Conservation (phyloP, 2,797 vertebrate species). For the Enteromius mattozi region DNA sequence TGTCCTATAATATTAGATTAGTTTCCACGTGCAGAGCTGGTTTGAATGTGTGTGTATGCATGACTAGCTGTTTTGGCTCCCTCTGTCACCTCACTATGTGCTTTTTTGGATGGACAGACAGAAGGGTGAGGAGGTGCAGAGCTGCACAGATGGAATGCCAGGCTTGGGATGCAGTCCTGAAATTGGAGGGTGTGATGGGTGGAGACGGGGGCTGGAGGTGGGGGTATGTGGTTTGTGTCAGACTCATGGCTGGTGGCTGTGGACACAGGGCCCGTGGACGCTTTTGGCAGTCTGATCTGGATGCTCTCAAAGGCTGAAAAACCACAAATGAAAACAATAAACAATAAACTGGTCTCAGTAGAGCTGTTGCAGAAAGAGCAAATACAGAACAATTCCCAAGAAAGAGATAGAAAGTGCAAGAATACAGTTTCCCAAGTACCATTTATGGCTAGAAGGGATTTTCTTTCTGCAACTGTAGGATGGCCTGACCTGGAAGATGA, state of each 20-base stretch:
- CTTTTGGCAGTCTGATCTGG: constrained; percentile 43
- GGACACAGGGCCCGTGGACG: not conserved
- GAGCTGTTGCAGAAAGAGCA: constrained; percentile 31
- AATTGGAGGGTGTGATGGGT: constrained; percentile 40
- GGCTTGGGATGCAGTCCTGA: constrained; percentile 39
- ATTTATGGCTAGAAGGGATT: constrained; percentile 13
- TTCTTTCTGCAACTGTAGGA: not conserved
- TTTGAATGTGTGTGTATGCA: not conserved
- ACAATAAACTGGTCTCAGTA: constrained; percentile 35
- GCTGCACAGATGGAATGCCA: constrained; percentile 59
- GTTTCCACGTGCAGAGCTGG: not conserved
- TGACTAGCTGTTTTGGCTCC: not conserved
- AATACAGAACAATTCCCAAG: constrained; percentile 46
- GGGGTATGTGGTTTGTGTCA: constrained; percentile 40
- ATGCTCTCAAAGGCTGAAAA: constrained; percentile 39
- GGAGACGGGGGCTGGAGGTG: constrained; percentile 3
- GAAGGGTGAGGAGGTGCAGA: constrained; percentile 22
- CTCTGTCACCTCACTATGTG: constrained; percentile 37
- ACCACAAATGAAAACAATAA: constrained; percentile 43
- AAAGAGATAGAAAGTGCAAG: constrained; percentile 6
- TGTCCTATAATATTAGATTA: not conserved
- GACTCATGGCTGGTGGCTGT: constrained; percentile 36
- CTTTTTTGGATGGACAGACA: constrained; percentile 35
- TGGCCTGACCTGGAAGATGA: not conserved
- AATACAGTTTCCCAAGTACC: not conserved